Base-by-base conservation (phyloP, 2,797 vertebrate genomes). In the Scolopax bukidnonensis region DNA sequence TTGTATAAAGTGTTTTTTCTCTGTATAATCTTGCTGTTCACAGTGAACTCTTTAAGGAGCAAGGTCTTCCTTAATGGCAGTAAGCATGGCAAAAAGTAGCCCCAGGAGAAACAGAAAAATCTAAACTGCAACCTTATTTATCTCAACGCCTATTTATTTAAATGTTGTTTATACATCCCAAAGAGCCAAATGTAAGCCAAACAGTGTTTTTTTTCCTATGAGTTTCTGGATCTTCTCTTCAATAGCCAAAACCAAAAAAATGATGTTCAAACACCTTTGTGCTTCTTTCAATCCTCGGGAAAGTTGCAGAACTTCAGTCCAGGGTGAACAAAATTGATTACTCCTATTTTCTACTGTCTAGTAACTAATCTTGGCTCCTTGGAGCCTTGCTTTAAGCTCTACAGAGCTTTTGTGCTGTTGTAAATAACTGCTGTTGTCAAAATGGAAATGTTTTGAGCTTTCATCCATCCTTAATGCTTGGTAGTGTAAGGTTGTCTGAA, bases 341-440 rank as follows among this genome's bases (percentile, higher is more conserved):
- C 84, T 80, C 64, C 82, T 80, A 64, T 95, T 94, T 93, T 87
- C 68, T 89, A 14, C 84, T 91, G 90, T 80, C 90, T 93, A 68
- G 78, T 94, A 89, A 90, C 87, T 92, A 71, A 94, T 94, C 59
- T 70, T 86, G 68, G 77, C 77, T 89, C 84, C 85, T 94, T 77
- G 78, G 84, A 93, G 71, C 84, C 78, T 85, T 77, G 90, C 92
- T 80, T 63, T 41, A 48, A 70, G 93, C 80, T 94, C 75, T 80
- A 43, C 78, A 85, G 90, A 94, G 87, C 71, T 92, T 92, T 94
- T 87, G 93, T 92, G 75, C 45, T 85, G 61, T 2, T 97, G 95
- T 95, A 97, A 96, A 96, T 97, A 94, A 92, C 84, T 76, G 84
- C 53, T 64, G 56, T 36, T 94, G 89, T 92, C 95, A 89, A 38